Base-by-base conservation (phyloP, 2,888 invertebrate genomes). In the Rhorus exstirpatorius region DNA sequence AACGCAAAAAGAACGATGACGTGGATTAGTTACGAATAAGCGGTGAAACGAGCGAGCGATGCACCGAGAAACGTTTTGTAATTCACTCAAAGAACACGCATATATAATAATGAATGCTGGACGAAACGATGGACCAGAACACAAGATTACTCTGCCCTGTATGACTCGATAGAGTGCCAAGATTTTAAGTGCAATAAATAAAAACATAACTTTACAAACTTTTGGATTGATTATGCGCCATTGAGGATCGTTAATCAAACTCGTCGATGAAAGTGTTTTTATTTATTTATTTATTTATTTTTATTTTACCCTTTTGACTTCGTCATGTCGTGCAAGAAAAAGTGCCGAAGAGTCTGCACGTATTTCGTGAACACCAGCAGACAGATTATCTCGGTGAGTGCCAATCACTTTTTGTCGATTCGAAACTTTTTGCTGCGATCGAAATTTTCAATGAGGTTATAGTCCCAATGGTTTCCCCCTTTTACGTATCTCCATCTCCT, bases 351-450 rank as follows among this genome's bases (percentile, higher is more conserved):
- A 31, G 70, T 82, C 19, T 46, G 49, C 31, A 26, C 49, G 0
- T 71, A 75, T 61, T 60, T 83, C 8, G 74, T 71, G 31, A 77
- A 82, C 35, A 68, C 55, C 70, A 65, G 80, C 79, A 79, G 80
- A 17, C 79, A 75, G 24, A 74, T 82, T 60, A 63, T 80, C 10
- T 75, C 78, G 84, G 84, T 84, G 71, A 84, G 84, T 83, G 44
- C 0, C 10, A 70, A 38, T 14, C 0, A 2, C 14, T 49, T 8
- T 70, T 65, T 65, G 7, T 63, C 10, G n/a, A n/a, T n/a, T n/a
- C n/a, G n/a, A n/a, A n/a, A n/a, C n/a, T n/a, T n/a, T n/a, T n/a
- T n/a, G n/a, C n/a, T n/a, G n/a, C n/a, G n/a, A n/a, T n/a, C 31
- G 31, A 31, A 31, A 31, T 31, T 31, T 31, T 31, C 6, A 3